Evolutionary conservation across 1,140 invertebrate genomes (phyloP).

Genomic region (Batillaria attramentaria): DNA sequence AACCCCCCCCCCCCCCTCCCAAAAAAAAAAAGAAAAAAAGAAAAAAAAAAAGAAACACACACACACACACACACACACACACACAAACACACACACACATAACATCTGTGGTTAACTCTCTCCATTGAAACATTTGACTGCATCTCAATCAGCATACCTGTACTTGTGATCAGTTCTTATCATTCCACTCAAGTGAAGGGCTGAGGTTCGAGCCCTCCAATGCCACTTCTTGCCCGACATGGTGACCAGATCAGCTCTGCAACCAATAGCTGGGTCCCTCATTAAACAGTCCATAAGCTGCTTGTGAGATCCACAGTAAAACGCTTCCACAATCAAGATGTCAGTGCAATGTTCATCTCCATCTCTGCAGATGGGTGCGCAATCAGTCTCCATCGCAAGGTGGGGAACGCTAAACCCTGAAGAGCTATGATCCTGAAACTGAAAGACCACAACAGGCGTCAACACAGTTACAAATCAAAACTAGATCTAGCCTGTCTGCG

Average conservation of each 20-base stretch:
- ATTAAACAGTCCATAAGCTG: slow-evolving; percentile 76
- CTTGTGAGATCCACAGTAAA: slow-evolving; percentile 82
- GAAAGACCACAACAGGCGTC: neutral
- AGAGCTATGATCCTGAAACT: neutral
- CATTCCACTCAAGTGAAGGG: slow-evolving; percentile 77
- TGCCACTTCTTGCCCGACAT: slow-evolving; percentile 85
- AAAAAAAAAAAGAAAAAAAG: too few species aligned
- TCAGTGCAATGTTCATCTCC: neutral
- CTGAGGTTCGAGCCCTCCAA: slow-evolving; percentile 81
- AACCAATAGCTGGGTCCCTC: slow-evolving; percentile 27
- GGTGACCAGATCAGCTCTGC: slow-evolving; percentile 67
- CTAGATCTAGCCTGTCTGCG: too few species aligned
- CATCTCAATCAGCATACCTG: too few species aligned
- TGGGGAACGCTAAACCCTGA: neutral
- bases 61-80: too few species aligned
- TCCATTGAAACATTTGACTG: too few species aligned
- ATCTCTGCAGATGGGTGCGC: neutral
- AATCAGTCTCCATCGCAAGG: neutral
- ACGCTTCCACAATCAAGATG: slow-evolving; percentile 76
- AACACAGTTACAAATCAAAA: neutral
- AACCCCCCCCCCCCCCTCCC: too few species aligned
- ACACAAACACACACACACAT: too few species aligned
- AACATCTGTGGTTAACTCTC: too few species aligned
- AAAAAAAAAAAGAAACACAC: too few species aligned
- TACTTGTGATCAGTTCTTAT: slow-evolving; percentile 72